Conservation (phyloP, 2,113 vertebrate genomes). For the Bothrops jararaca region DNA sequence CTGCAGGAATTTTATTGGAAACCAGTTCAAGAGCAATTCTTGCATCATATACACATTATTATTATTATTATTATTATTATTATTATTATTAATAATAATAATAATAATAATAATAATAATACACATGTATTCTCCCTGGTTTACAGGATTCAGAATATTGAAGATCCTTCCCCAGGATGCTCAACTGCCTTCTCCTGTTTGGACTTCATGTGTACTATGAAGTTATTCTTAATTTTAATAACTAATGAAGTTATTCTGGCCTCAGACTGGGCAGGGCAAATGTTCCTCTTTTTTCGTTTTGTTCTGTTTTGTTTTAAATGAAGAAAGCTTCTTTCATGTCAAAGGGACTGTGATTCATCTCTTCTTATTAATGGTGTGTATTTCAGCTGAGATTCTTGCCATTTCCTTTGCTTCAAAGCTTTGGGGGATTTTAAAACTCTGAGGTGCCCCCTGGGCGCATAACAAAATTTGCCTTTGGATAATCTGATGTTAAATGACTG, state of each 20-base stretch:
- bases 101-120: too few species aligned
- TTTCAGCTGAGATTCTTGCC: not conserved
- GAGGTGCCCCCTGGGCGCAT: not conserved
- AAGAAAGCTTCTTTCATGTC: not conserved
- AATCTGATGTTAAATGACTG: not conserved
- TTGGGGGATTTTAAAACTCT: not conserved
- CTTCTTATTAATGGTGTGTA: not conserved
- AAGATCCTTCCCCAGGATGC: not conserved
- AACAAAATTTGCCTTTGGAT: not conserved
- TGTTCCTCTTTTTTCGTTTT: not conserved
- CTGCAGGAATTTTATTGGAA: not conserved
- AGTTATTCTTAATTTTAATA: not conserved
- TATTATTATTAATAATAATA: too few species aligned
- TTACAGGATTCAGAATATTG: not conserved
- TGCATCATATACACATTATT: not conserved
- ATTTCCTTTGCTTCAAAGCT: not conserved
- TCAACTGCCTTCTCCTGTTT: not conserved
- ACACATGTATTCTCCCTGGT: not conserved
- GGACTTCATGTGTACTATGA: not conserved
- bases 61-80: too few species aligned
- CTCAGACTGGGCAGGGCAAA: not conserved
- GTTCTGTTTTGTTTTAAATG: not conserved
- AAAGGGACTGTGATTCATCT: not conserved
- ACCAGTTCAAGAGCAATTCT: not conserved
- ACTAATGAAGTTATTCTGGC: too few species aligned